Percentiles rank a stretch among this genome's conserved stretches.
phyloP scores from a whole-genome alignment of 2,113 vertebrate genomes.

The Corythoichthys haematopterus region DNA sequence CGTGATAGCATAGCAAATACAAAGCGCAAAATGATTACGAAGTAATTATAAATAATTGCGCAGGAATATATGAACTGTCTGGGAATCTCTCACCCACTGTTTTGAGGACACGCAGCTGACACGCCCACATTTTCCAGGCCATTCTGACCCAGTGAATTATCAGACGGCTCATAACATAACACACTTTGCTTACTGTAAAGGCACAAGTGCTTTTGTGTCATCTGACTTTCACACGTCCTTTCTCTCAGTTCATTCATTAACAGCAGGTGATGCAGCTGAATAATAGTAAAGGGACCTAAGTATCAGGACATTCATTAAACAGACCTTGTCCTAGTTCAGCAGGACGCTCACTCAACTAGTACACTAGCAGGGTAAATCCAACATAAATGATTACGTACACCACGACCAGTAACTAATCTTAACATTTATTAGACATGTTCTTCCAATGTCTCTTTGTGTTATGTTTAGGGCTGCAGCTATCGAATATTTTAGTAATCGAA shows the following conservation, averaged over 20 bases:
- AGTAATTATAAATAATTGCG: not conserved
- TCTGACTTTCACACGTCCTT: constrained; percentile 16
- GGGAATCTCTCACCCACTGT: not conserved
- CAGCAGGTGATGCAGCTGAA: constrained; percentile 34
- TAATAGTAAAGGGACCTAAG: constrained; percentile 7
- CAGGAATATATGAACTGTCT: not conserved
- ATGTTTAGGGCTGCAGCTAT: not conserved
- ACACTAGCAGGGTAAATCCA: constrained; percentile 13
- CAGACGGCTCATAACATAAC: not conserved
- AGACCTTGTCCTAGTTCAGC: constrained; percentile 21
- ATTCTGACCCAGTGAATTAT: constrained; percentile 20
- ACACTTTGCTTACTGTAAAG: constrained; percentile 21
- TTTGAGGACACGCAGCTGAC: constrained; percentile 14
- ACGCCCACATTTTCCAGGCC: constrained; percentile 16
- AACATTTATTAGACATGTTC: not conserved
- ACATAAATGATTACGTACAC: not conserved
- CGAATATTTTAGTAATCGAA: too few relatives aligned
- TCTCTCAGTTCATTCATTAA: constrained; percentile 35
- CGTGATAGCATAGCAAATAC: not conserved
- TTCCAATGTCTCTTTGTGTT: not conserved
- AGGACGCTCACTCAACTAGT: constrained; percentile 14
- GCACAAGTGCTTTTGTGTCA: constrained; percentile 1
- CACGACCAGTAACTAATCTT: not conserved
- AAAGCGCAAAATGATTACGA: not conserved
- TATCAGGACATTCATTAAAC: constrained; percentile 41